These are phyloP conservation scores for Hofmannophila pseudospretella DNA, from an alignment of 2,888 invertebrate species.

Conservation along the genomic window DNA sequence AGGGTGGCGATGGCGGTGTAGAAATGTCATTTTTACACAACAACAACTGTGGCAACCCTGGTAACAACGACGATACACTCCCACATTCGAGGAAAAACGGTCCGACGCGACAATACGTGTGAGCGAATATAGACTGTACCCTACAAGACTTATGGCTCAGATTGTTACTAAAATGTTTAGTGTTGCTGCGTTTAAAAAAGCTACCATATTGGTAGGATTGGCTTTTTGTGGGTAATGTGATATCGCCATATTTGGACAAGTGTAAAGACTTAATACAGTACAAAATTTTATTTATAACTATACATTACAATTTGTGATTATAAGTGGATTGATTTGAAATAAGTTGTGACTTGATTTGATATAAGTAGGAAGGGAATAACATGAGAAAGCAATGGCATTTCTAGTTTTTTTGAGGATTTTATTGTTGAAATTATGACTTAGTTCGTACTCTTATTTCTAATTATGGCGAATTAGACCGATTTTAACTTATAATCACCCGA, in stretches of 20 bases:
- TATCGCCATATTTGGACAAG: slow-evolving; percentile 12
- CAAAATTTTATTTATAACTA: slow-evolving; percentile 12
- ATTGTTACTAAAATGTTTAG: slow-evolving; percentile 1
- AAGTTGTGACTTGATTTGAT: background rate
- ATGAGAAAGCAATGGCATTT: too few relatives aligned
- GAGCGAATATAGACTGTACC: slow-evolving; percentile 17
- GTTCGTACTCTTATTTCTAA: slow-evolving; percentile 1
- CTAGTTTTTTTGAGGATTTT: background rate
- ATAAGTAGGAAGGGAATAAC: background rate
- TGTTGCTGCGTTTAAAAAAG: slow-evolving; percentile 20
- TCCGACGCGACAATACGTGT: slow-evolving; percentile 59
- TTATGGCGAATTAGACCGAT: background rate
- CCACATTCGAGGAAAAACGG: slow-evolving; percentile 64
- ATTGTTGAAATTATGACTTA: slow-evolving; percentile 3
- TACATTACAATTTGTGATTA: slow-evolving; percentile 2
- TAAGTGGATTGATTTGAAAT: background rate
- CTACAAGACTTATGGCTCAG: background rate
- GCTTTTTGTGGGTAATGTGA: slow-evolving; percentile 8
- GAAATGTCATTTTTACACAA: slow-evolving; percentile 85
- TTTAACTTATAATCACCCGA: slow-evolving; percentile 6
- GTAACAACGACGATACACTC: slow-evolving; percentile 56
- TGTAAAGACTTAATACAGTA: slow-evolving; percentile 11
- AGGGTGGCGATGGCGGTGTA: slow-evolving; percentile 70
- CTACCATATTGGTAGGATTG: slow-evolving; percentile 24
- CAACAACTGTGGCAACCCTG: slow-evolving; percentile 74